Evolutionary conservation across 2,113 vertebrate genomes (phyloP), one percentile per base, ranked within the genome.

Genomic region (Hippopotamus amphibius): DNA sequence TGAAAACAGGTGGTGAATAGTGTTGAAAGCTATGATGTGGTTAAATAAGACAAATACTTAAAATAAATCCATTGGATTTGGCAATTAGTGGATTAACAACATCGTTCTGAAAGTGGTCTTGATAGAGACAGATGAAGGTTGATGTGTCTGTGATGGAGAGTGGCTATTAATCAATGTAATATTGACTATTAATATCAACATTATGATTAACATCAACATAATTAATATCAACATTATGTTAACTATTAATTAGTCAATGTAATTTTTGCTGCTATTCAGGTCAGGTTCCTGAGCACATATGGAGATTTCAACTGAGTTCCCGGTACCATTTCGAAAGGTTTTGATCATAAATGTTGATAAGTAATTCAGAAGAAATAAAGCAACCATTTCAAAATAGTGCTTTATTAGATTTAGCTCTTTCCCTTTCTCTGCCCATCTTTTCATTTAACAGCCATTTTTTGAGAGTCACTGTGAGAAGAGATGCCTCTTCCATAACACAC

Each of bases 341-440:
- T 83, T 74, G 17, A 59, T 24, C 28, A 26, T 59, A 82, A 96
- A 46, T 13, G 33, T 28, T 77, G 28, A 8, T 37, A 84, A 87
- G 46, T 71, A 61, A 92, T 41, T 28, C 17, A 85, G 53, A 95
- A 86, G 19, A 95, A 93, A 76, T 16, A 59, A 5, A 85, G 17
- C 8, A 89, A 91, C 3, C 33, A 48, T 84, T 95, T 74, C 11
- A 93, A 88, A 93, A 72, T 33, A 90, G 55, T 65, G 2, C 63
- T 68, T 57, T 33, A n/a, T n/a, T 90, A 79, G 13, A 93, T 95
- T 94, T 30, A 71, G 24, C 30, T 76, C 22, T 77, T 79, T 83
- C 4, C 19, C 21, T 85, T 9, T 55, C 33, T 53, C 13, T 82
- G 4, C 16, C 19, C 95, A 3, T 65, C 26, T 72, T 89, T 77